These are phyloP conservation scores for Acipenser oxyrinchus DNA, from an alignment of 2,797 vertebrate species.

Conservation along the genomic window DNA sequence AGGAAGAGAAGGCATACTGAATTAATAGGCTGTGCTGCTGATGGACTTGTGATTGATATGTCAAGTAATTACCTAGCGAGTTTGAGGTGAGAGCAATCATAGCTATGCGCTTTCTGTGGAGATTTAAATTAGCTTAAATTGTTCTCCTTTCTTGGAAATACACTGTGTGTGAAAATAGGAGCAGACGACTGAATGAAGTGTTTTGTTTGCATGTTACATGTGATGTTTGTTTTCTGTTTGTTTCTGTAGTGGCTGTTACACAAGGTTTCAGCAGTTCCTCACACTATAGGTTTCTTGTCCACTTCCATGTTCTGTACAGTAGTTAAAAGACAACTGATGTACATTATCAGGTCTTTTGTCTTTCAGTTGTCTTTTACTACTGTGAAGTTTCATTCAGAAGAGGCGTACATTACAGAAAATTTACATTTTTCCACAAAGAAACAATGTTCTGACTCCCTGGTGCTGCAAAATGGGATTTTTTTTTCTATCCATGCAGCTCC, in stretches of 20 bases:
- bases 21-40: neutral
- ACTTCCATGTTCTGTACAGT: too few relatives aligned
- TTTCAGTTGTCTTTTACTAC: too few relatives aligned
- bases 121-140: conserved; percentile 5
- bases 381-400: too few relatives aligned
- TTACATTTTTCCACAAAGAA: too few relatives aligned
- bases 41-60: conserved; percentile 9
- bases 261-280: too few relatives aligned
- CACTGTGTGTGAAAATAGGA: neutral
- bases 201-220: conserved; percentile 6
- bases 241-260: too few relatives aligned
- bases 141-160: conserved; percentile 1
- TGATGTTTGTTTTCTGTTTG: neutral
- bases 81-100: neutral
- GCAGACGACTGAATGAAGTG: conserved; percentile 4
- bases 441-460: too few relatives aligned
- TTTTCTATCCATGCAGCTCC: conserved; percentile 40
- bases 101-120: neutral
- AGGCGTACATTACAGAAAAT: too few relatives aligned
- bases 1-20: neutral
- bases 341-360: too few relatives aligned
- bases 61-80: conserved; percentile 5
- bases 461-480: conserved; percentile 4
- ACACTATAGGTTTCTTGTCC: too few relatives aligned
- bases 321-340: too few relatives aligned